These are phyloP conservation scores for Sturnira hondurensis DNA, from an alignment of 2,113 vertebrate genomes.

Conservation along the genomic window DNA sequence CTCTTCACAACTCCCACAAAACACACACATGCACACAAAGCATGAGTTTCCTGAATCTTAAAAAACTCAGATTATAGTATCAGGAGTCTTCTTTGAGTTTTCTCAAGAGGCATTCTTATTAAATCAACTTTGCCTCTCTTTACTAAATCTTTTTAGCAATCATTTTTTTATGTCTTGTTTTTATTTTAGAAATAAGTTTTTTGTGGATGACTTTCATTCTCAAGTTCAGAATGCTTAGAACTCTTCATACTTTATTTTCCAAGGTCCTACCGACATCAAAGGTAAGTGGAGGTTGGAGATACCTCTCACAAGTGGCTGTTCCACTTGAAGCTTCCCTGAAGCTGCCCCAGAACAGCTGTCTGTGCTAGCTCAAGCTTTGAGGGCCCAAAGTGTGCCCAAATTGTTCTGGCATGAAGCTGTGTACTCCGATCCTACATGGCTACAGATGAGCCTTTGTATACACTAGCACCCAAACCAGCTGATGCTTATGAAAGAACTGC, in stretches of 20 bases:
- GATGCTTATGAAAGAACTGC: not conserved
- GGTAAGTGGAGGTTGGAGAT: not conserved
- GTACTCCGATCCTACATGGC: not conserved
- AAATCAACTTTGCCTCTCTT: not conserved
- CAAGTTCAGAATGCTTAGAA: not conserved
- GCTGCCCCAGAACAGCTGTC: not conserved
- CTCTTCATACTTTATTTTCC: not conserved
- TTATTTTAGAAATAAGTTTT: not conserved
- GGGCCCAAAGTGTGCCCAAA: not conserved
- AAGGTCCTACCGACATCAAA: not conserved
- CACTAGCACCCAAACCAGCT: not conserved
- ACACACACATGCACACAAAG: not conserved
- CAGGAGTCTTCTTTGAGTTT: not conserved
- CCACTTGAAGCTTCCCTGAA: not conserved
- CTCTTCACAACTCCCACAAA: not conserved
- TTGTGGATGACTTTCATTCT: not conserved
- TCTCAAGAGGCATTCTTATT: not conserved
- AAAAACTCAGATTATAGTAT: not conserved
- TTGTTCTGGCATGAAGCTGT: not conserved
- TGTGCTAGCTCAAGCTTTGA: not conserved
- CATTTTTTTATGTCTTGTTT: not conserved
- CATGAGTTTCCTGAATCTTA: not conserved
- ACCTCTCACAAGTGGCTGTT: not conserved
- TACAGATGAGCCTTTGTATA: not conserved
- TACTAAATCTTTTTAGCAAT: not conserved